Evolutionary conservation across 2,797 vertebrate genomes (phyloP), one percentile per base, ranked within the genome.

Genomic region (Chaetophractus vellerosus): DNA sequence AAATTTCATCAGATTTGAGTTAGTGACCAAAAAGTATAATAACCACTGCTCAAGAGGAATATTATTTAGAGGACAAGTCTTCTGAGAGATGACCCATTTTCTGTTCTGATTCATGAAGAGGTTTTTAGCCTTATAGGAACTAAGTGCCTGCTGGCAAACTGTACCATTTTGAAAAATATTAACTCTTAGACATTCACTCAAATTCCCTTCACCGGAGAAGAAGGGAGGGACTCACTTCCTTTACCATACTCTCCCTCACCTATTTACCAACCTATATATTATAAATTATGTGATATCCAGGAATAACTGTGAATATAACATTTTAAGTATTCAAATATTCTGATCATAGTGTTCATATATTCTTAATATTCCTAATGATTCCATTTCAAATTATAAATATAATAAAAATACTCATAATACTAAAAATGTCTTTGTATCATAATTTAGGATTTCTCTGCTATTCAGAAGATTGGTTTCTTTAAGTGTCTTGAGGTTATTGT

Each of bases 1-100:
- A 81, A 61, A 59, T 66, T 91, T 88, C 24, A 66, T 90, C 45
- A 83, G 5, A 79, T 87, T 88, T 85, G 45, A 31, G 57, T 85
- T 86, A 78, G 33, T 66, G 48, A 82, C 0, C 19, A 80, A 69
- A 63, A n/a, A 48, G 16, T 9, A 33, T 84, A 84, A 69, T 23
- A 87, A 72, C 59, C 48, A 81, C 19, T 86, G 33, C 38, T 86
- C 55, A 72, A 74, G 21, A 66, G 26, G 19, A 86, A 38, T 4
- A 64, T 0, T 55, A 33, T 52, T 41, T 41, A 61, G 41, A 55
- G 38, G 33, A 45, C 12, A 61, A 4, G 2, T 55, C 16, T 31
- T n/a, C 23, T 45, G 24, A 38, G 21, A 26, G 7, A 74, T 19
- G 36, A 31, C 18, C 26, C 50, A 61, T 74, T 83, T 68, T 78